These are phyloP conservation scores for Ennomos quercinarius DNA, from an alignment of 2,888 invertebrate species.

Conservation along the genomic window DNA sequence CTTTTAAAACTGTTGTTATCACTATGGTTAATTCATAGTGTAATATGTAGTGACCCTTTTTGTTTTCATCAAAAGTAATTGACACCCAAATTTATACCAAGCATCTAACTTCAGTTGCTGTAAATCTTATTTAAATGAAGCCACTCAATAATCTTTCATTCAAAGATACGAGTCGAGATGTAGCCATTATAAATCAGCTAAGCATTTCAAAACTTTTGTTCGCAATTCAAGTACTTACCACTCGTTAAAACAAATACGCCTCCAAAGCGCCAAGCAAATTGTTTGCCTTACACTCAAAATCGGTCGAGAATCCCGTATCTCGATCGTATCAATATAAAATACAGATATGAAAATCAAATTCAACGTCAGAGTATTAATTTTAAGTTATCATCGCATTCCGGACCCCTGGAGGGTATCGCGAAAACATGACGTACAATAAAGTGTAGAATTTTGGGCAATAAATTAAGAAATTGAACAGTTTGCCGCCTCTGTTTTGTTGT, in stretches of 20 bases:
- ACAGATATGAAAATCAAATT: slow-evolving; percentile 66
- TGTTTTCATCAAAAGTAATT: too few relatives aligned
- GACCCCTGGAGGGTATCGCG: slow-evolving; percentile 66
- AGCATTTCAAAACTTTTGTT: slow-evolving; percentile 1
- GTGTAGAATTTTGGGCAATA: slow-evolving; percentile 66
- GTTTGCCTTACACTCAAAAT: slow-evolving; percentile 59
- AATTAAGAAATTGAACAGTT: slow-evolving; percentile 63
- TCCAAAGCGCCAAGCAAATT: slow-evolving; percentile 58
- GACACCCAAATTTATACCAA: too few relatives aligned
- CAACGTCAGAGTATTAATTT: slow-evolving; percentile 82
- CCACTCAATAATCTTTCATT: too few relatives aligned
- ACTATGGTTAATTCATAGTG: too few relatives aligned
- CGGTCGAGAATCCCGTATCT: slow-evolving; percentile 57
- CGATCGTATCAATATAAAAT: slow-evolving; percentile 72
- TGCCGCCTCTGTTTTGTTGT: slow-evolving; percentile 64
- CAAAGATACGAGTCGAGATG: too few relatives aligned
- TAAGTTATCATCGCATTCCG: slow-evolving; percentile 58
- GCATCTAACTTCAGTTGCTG: too few relatives aligned
- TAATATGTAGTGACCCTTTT: too few relatives aligned
- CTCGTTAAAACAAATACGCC: slow-evolving; percentile 56
- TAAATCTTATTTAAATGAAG: too few relatives aligned
- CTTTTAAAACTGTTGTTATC: too few relatives aligned
- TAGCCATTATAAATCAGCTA: too few relatives aligned
- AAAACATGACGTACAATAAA: slow-evolving; percentile 74
- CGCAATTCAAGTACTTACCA: slow-evolving; percentile 28